Evolutionary conservation across 2,113 vertebrate species (phyloP).

Genomic region (Gallinago paraguaiae): DNA sequence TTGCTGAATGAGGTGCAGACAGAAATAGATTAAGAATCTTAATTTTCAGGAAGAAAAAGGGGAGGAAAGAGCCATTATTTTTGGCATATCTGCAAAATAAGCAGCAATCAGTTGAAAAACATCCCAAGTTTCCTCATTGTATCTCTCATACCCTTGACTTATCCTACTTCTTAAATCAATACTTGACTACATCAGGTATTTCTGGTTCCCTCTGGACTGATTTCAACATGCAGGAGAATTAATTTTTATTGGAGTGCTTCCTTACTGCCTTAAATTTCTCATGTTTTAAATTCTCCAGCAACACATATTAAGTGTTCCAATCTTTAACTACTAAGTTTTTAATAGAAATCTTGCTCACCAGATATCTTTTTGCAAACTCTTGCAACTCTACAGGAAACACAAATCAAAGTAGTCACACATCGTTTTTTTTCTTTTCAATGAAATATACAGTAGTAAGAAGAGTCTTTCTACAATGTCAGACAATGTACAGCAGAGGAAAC

Average conservation of each 20-base stretch:
- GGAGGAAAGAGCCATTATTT: slow-evolving; percentile 62
- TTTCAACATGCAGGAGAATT: slow-evolving; percentile 70
- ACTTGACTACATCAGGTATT: slow-evolving; percentile 70
- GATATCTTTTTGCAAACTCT: slow-evolving; percentile 42
- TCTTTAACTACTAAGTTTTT: slow-evolving; percentile 61
- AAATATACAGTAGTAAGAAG: slow-evolving; percentile 11
- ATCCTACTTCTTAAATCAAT: slow-evolving; percentile 73
- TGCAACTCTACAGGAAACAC: slow-evolving; percentile 50
- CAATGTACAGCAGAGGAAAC: slow-evolving; percentile 4
- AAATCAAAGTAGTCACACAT: slow-evolving; percentile 46
- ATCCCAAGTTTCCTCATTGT: slow-evolving; percentile 42
- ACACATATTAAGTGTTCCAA: slow-evolving; percentile 65
- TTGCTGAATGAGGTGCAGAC: slow-evolving; percentile 13
- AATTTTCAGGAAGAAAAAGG: slow-evolving; percentile 60
- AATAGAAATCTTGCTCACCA: slow-evolving; percentile 64
- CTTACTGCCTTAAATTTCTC: slow-evolving; percentile 63
- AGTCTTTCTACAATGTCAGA: slow-evolving; percentile 22
- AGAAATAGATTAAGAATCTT: slow-evolving; percentile 39
- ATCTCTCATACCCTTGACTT: slow-evolving; percentile 71
- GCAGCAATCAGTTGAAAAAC: slow-evolving; percentile 67
- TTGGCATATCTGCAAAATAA: slow-evolving; percentile 69
- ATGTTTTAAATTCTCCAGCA: slow-evolving; percentile 61
- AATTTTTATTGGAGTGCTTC: slow-evolving; percentile 52
- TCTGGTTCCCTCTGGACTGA: slow-evolving; percentile 67
- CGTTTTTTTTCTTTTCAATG: background rate